A percentile compares a stretch with the other conserved stretches of the same genome.
Evolutionary conservation across 2,888 invertebrate species (phyloP).

Genomic region (Leptopilina drosophilae): DNA sequence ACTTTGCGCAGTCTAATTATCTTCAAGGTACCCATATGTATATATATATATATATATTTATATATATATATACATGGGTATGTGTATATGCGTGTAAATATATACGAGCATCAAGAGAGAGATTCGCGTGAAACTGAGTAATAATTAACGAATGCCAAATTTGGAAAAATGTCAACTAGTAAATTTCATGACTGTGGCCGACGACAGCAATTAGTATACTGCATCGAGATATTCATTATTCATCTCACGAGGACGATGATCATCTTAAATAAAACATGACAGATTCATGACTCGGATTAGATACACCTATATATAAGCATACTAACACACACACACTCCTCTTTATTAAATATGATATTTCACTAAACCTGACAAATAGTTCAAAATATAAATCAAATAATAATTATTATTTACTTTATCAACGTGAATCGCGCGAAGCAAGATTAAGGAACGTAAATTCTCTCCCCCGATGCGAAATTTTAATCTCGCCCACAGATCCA

Average conservation of each 20-base stretch:
- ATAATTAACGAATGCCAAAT: constrained; percentile 27
- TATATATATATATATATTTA: too few relatives aligned
- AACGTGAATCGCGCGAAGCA: too few relatives aligned
- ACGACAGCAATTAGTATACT: constrained; percentile 34
- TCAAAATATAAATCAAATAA: too few relatives aligned
- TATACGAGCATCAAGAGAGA: too few relatives aligned
- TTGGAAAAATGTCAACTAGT: constrained; percentile 26
- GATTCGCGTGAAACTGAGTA: constrained; percentile 33
- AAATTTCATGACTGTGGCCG: constrained; percentile 17
- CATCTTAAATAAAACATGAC: constrained; percentile 35
- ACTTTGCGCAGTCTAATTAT: constrained; percentile 49
- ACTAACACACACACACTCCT: background rate
- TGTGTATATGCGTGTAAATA: too few relatives aligned
- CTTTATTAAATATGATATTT: too few relatives aligned
- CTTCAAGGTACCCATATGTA: constrained; percentile 16
- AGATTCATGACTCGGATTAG: constrained; percentile 34
- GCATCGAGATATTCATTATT: constrained; percentile 36
- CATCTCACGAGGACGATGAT: constrained; percentile 20
- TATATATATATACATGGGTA: background rate
- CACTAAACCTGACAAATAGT: too few relatives aligned
- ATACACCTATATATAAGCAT: background rate
- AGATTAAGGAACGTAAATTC: too few relatives aligned
- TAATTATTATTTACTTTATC: too few relatives aligned
- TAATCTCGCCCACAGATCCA: too few relatives aligned
- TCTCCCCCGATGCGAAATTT: too few relatives aligned